phyloP scores from a whole-genome alignment of 2,113 vertebrate genomes.

The Nibea coibor region DNA sequence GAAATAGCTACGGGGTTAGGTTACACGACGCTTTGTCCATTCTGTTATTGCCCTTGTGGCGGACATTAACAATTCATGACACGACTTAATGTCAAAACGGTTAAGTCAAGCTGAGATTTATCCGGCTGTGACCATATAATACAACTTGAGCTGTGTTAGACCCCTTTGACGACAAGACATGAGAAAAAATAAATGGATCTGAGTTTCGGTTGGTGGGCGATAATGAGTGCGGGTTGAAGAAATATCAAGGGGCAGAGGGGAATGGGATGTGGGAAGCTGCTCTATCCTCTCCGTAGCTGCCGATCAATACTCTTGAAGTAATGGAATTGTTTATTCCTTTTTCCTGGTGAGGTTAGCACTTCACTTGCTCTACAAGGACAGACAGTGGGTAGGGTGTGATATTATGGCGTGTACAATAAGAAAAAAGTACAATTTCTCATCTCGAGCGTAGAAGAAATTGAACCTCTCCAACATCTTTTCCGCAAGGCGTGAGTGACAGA shows the following conservation, averaged over 20 bases:
- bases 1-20: neutral
- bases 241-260: constrained; percentile 4
- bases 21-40: neutral
- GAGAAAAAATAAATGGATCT: constrained; percentile 10
- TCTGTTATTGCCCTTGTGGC: neutral
- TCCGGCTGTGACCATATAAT: neutral
- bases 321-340: constrained; percentile 50
- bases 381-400: neutral
- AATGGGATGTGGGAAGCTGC: constrained; percentile 9
- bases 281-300: constrained; percentile 46
- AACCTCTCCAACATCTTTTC: neutral
- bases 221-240: constrained; percentile 3
- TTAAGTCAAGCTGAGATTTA: neutral
- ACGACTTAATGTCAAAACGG: neutral
- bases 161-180: neutral
- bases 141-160: neutral
- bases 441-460: neutral
- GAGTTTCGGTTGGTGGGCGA: constrained; percentile 1
- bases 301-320: constrained; percentile 57
- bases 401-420: neutral
- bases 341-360: constrained; percentile 33
- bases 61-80: neutral
- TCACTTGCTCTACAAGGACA: constrained; percentile 1
- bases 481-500: neutral
- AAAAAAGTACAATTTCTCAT: constrained; percentile 10